A percentile compares a stretch with the other conserved stretches of the same genome.
phyloP scores from a whole-genome alignment of 2,888 invertebrate species.

The Tenthredo livida region DNA sequence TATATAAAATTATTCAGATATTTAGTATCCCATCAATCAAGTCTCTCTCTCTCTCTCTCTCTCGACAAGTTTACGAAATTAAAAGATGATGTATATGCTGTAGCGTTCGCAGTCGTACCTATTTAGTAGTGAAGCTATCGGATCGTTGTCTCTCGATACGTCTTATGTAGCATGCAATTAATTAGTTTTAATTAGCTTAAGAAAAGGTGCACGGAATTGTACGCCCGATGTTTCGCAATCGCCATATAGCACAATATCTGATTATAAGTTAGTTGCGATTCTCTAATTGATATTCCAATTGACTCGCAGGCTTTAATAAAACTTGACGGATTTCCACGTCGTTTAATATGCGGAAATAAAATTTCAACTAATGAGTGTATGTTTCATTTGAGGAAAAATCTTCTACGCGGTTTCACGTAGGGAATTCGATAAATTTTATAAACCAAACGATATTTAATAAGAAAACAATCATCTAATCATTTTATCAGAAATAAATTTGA shows the following conservation, averaged over 20 bases:
- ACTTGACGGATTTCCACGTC: too few species aligned
- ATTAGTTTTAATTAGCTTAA: slow-evolving; percentile 41
- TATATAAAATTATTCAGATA: slow-evolving; percentile 1
- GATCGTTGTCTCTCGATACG: slow-evolving; percentile 9
- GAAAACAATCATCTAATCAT: not conserved
- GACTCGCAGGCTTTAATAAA: not conserved
- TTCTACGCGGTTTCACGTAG: too few species aligned
- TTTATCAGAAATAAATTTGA: too few species aligned
- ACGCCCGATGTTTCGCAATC: not conserved
- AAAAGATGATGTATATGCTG: not conserved
- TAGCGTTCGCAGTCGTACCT: not conserved
- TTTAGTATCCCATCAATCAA: slow-evolving; percentile 42
- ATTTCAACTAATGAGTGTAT: too few species aligned
- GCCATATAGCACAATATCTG: not conserved
- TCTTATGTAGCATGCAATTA: slow-evolving; percentile 34
- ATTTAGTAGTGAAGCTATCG: not conserved
- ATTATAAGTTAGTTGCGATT: not conserved
- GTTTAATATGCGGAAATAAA: too few species aligned
- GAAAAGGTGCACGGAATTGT: not conserved
- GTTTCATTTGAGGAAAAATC: too few species aligned
- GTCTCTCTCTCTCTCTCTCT: not conserved
- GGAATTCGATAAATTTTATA: not conserved
- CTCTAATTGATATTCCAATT: not conserved
- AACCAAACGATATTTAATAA: not conserved
- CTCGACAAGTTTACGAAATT: slow-evolving; percentile 16